Evolutionary conservation across 2,888 invertebrate species (phyloP), one percentile per base, ranked within the genome.

Genomic region (Acronicta psi): DNA sequence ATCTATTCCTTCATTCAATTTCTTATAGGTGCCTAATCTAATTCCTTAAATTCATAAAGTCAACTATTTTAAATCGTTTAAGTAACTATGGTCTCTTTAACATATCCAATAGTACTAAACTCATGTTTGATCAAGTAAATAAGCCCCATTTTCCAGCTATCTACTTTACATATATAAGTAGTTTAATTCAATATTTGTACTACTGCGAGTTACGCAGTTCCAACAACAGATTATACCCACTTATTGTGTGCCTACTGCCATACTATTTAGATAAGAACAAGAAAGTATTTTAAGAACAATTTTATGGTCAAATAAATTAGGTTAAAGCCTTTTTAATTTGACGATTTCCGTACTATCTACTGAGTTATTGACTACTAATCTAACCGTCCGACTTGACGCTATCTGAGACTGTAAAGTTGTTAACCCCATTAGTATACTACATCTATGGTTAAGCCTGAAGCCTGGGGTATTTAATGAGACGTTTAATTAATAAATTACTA

Each of bases 181-280:
- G 51, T 65, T 11, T 70, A 60, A 49, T 47, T 60, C 55, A 75
- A 75, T 71, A 71, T 72, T 75, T 66, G 47, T 44, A 1, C 6
- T 29, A 23, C 9, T 38, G n/a, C 38, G 49, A 51, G 43, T 54
- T 59, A 67, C 59, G 44, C 20, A 29, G 43, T 31, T 57, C 40
- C 29, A 23, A 63, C 43, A 46, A n/a, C 36, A 38, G 58, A 69
- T 70, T 34, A 63, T 37, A 11, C 11, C 10, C 2, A 11, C 25
- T 25, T 4, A 44, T 2, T 56, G 59, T 55, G 29, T 50, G 31
- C 34, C 25, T 46, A 43, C 37, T 36, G 31, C 25, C 13, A 34
- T 25, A 5, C 1, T 56, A 40, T 56, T 67, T 38, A 38, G 8
- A 0, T 40, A 40, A 9, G 18, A 23, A 9, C 9, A 18, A 49